Conservation (phyloP, 1,140 invertebrate species). For the Diorhabda carinulata region DNA sequence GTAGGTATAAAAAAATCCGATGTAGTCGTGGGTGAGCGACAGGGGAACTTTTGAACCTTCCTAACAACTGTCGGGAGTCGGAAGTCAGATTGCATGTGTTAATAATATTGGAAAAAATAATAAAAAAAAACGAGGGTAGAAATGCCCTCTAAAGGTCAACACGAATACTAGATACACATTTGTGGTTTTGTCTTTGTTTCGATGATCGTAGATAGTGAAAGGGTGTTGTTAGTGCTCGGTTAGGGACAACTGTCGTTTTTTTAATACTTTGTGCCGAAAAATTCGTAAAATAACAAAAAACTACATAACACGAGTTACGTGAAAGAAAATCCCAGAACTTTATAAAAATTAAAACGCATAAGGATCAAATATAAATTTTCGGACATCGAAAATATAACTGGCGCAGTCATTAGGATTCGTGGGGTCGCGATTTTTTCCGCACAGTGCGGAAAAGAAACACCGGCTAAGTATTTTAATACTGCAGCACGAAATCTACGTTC, state of each 20-base stretch:
- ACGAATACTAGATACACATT: conserved; percentile 1
- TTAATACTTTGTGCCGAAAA: neutral
- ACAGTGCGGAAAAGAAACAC: no score
- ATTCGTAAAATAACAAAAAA: no score
- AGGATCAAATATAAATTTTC: no score
- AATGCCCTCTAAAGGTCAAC: conserved; percentile 14
- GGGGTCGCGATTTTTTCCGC: no score
- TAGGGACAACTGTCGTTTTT: neutral
- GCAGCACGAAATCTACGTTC: no score
- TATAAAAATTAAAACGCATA: no score
- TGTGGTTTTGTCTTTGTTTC: conserved; percentile 5
- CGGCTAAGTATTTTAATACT: no score
- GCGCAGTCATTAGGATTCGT: no score
- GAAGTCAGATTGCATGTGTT: conserved; percentile 16
- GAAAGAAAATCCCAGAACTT: no score
- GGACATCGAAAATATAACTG: no score
- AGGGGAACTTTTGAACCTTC: conserved; percentile 7
- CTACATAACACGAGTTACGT: no score
- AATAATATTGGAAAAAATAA: neutral
- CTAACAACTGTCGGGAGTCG: conserved; percentile 13
- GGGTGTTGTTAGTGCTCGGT: neutral
- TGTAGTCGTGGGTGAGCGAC: conserved; percentile 8
- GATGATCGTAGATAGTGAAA: neutral
- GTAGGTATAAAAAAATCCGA: conserved; percentile 5
- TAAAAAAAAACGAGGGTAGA: conserved; percentile 10